Percentiles rank a stretch among this genome's conserved stretches.
These are phyloP conservation scores for Strix uralensis DNA, from an alignment of 2,113 vertebrate genomes.

Conservation along the genomic window DNA sequence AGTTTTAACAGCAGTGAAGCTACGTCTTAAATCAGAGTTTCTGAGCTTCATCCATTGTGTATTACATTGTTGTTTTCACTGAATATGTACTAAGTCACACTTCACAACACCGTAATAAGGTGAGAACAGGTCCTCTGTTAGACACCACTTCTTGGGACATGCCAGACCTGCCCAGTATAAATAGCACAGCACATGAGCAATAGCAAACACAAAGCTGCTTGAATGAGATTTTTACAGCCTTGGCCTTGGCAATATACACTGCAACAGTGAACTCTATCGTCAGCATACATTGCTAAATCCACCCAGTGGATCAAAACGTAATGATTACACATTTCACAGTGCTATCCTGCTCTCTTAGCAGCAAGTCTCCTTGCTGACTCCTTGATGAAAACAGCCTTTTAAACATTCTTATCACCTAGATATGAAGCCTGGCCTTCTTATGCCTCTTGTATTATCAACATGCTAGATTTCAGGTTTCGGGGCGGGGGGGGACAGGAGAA, in stretches of 20 bases:
- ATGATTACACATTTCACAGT: background rate
- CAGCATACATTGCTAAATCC: background rate
- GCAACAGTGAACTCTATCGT: background rate
- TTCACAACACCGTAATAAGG: background rate
- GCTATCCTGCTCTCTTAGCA: background rate
- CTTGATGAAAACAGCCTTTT: background rate
- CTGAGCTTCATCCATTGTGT: background rate
- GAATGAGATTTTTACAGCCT: conserved; percentile 30
- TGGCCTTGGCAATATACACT: background rate
- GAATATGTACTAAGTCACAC: background rate
- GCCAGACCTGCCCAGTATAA: conserved; percentile 26
- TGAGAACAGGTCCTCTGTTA: background rate
- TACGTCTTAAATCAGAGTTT: background rate
- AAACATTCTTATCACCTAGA: background rate
- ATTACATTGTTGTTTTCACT: background rate
- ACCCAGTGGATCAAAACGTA: background rate
- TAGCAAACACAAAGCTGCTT: conserved; percentile 31
- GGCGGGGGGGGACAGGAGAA: background rate
- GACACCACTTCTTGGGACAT: background rate
- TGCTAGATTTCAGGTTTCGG: background rate
- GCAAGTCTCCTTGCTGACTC: background rate
- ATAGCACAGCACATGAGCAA: conserved; percentile 17
- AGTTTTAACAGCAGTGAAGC: background rate
- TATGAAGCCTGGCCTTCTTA: background rate
- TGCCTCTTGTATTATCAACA: background rate